phyloP scores from a whole-genome alignment of 2,888 invertebrate genomes.

The Tenodera sinensis region DNA sequence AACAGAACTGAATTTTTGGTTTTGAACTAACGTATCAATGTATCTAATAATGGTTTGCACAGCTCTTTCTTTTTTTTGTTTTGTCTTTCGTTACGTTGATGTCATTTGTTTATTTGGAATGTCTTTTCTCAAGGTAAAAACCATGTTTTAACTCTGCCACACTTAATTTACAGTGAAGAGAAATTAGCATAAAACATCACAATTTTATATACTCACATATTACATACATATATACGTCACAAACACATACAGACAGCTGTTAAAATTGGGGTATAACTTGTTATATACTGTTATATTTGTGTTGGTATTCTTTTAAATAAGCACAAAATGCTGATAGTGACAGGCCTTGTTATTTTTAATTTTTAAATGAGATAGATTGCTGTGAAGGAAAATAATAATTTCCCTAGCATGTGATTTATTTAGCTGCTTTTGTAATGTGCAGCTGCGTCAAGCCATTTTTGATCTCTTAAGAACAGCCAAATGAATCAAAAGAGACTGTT shows the following conservation, averaged over 20 bases:
- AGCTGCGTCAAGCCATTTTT: neutral
- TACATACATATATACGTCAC: neutral
- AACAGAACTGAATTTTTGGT: neutral
- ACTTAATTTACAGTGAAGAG: neutral
- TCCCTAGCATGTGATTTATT: neutral
- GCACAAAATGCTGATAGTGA: neutral
- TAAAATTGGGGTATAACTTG: neutral
- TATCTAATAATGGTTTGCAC: conserved; percentile 5
- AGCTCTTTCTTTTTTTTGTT: neutral
- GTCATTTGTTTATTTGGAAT: neutral
- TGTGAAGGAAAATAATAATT: neutral
- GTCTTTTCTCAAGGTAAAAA: neutral
- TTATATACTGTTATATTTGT: neutral
- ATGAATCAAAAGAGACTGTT: neutral
- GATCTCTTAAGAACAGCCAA: neutral
- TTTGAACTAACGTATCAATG: conserved; percentile 16
- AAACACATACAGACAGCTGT: neutral
- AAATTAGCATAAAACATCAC: neutral
- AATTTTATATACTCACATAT: neutral
- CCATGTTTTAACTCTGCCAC: neutral
- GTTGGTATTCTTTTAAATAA: neutral
- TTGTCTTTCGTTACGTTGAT: conserved; percentile 4
- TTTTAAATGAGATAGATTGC: conserved; percentile 4
- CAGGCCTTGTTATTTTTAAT: neutral
- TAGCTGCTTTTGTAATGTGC: neutral